Evolutionary conservation across 2,113 vertebrate species (phyloP), one percentile per base, ranked within the genome.

Genomic region (Mugil cephalus): DNA sequence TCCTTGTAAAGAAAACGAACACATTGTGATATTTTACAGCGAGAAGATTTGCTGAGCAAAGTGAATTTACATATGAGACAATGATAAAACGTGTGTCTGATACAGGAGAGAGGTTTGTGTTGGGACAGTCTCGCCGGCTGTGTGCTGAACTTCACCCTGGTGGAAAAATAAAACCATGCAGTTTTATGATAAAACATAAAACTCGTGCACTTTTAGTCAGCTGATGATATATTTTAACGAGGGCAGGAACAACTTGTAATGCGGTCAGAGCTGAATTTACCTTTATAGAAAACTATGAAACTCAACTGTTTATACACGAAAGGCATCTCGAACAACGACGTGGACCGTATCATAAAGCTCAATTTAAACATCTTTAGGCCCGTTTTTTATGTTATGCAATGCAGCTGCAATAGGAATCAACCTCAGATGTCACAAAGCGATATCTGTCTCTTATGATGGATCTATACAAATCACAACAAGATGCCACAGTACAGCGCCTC

Each of bases 1-100:
- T 38, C 50, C 56, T 76, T 80, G 74, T 77, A 80, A 69, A 84
- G 48, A 84, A n/a, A 71, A 74, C 40, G 17, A 73, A 83, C 69
- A 69, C 67, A 51, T 82, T 79, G 79, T 84, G 60, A 76, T 45
- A 51, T 55, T 62, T 71, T 53, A 64, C 38, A 72, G 40, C 65
- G 79, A 73, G 58, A 30, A 54, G 80, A 62, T 74, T 70, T 54
- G 79, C 36, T 51, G 72, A 79, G 53, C 50, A 82, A 43, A 74
- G 40, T 56, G 12, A 58, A 64, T 52, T 38, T 75, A 66, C 74
- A 53, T 39, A 46, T 34, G 43, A 69, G 63, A 58, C 45, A 11
- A 45, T 58, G 59, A 69, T 47, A 39, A 40, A 65, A 63, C 18
- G 24, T 43, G 60, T 59, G 30, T 59, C 21, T 69, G 63, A 62